These are phyloP conservation scores for Tupiocoris notatus DNA, from an alignment of 2,888 invertebrate species.

Conservation along the genomic window DNA sequence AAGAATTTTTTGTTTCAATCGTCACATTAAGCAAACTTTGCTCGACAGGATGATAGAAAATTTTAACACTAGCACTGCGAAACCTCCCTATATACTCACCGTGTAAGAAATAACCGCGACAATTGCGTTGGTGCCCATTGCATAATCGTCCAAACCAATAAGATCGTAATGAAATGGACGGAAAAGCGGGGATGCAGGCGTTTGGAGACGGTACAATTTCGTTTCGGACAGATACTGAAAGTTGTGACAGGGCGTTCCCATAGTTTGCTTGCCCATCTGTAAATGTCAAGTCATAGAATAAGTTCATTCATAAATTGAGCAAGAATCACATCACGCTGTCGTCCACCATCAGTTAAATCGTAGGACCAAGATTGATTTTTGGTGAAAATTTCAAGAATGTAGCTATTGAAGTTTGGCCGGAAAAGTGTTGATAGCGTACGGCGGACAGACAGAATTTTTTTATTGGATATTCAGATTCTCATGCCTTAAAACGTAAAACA, in stretches of 20 bases:
- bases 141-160: constrained; percentile 85
- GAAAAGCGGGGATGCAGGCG: constrained; percentile 84
- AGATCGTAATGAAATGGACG: constrained; percentile 84
- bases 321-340: not conserved
- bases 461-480: too few relatives aligned
- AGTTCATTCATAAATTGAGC: too few relatives aligned
- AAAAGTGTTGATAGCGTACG: too few relatives aligned
- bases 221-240: constrained; percentile 82
- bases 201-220: constrained; percentile 89
- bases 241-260: constrained; percentile 94
- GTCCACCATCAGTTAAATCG: too few relatives aligned
- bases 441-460: too few relatives aligned
- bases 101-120: constrained; percentile 98
- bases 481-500: too few relatives aligned
- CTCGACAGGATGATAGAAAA: not conserved
- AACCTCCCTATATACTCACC: constrained; percentile 59
- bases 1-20: constrained; percentile 12
- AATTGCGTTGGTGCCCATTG: constrained; percentile 95
- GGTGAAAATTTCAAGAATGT: not conserved
- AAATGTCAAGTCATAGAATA: constrained; percentile 14
- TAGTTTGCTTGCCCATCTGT: constrained; percentile 98
- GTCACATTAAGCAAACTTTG: constrained; percentile 3
- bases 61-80: too few relatives aligned
- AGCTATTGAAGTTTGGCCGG: too few relatives aligned
- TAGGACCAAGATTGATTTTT: not conserved